Base-by-base conservation (phyloP, 2,797 vertebrate genomes). In the Epinephelus malabaricus region DNA sequence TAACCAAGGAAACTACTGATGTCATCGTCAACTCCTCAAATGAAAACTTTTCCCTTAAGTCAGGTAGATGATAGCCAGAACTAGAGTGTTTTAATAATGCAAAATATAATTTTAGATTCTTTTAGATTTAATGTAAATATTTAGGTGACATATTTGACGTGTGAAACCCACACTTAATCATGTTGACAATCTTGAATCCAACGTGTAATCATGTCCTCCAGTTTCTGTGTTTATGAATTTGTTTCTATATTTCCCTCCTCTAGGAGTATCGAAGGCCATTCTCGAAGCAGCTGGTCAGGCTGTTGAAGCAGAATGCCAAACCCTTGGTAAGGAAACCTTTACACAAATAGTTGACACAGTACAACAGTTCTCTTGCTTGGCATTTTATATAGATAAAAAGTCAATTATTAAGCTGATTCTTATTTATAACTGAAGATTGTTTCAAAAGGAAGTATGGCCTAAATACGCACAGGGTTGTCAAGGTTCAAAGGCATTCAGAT, bases 11-110 rank as follows among this genome's bases (percentile, higher is more conserved):
- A 87, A 91, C 92, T 19, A 95, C 93, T 25, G 97, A 99, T 58
- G 91, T 97, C 82, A 97, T 99, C 45, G 95, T 99, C 53, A 99
- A 97, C 89, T 94, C 97, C 81, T 85, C 96, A 66, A 95, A 97
- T 85, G 0, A 85, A 0, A 17, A n/a, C 0, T 98, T 98, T 82
- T 78, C 89, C 83, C 90, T 94, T 14, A 95, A 91, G 82, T 30
- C 95, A 95, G 97, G 97, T 98, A 87, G 84, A 67, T 30, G 4
- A 65, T 10, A 34, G 5, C 5, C 4, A 51, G 6, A 27, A 53
- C 1, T 47, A 6, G 7, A 50, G 40, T 59, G 11, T 43, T 58
- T 46, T 4, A 53, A 0, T n/a, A 12, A 25, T 45, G 12, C 23
- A 38, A 38, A 46, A 10, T 30, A 43, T 9, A 43, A 21, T 49